Evolutionary conservation across 1,140 invertebrate species (phyloP).

Genomic region (Micrasema minimum): DNA sequence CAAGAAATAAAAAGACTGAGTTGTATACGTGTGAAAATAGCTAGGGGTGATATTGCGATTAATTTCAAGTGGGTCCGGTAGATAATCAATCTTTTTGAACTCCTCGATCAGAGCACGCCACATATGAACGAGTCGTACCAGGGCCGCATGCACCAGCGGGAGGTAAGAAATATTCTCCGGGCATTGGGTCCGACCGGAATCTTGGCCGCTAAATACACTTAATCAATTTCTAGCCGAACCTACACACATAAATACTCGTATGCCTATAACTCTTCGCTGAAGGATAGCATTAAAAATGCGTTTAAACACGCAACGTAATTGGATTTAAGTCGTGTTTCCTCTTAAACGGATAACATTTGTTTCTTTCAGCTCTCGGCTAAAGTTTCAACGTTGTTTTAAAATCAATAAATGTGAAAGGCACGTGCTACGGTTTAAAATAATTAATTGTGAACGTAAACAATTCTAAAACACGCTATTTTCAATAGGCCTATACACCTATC

Average conservation of each 20-base stretch:
- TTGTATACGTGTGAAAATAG: neutral
- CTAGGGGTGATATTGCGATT: slow-evolving; percentile 13
- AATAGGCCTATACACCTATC: too few species aligned
- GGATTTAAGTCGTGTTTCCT: slow-evolving; percentile 15
- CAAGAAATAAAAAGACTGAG: too few species aligned
- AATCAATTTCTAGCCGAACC: slow-evolving; percentile 36
- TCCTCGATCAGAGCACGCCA: slow-evolving; percentile 13
- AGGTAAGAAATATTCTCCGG: slow-evolving; percentile 16
- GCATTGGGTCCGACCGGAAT: slow-evolving; percentile 10
- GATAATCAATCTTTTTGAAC: slow-evolving; percentile 18
- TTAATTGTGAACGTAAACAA: too few species aligned
- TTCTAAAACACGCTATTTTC: too few species aligned
- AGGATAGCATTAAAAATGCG: slow-evolving; percentile 34
- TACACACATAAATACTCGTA: neutral
- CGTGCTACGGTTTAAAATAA: slow-evolving; percentile 2
- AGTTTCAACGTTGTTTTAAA: slow-evolving; percentile 1
- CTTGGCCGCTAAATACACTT: slow-evolving; percentile 29
- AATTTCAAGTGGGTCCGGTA: neutral
- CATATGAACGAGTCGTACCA: slow-evolving; percentile 11
- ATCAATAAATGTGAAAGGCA: slow-evolving; percentile 2
- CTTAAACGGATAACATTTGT: slow-evolving; percentile 16
- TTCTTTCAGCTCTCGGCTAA: slow-evolving; percentile 1
- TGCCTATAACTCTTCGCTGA: slow-evolving; percentile 26
- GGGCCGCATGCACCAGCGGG: slow-evolving; percentile 10
- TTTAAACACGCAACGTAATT: slow-evolving; percentile 39